Evolutionary conservation across 2,888 invertebrate genomes (phyloP).

Genomic region (Troglohyphantes excavatus): DNA sequence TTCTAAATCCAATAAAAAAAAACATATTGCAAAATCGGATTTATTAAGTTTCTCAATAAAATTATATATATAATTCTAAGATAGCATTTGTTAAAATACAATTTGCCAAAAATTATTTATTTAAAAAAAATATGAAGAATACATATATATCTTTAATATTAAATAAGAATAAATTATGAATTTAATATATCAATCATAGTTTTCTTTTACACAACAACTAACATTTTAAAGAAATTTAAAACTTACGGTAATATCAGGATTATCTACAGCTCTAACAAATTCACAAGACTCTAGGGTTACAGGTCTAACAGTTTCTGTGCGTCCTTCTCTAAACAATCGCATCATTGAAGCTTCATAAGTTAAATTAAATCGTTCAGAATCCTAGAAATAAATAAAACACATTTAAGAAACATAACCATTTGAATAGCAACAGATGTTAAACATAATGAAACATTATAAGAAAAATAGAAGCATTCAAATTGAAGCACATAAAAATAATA

Average conservation of each 20-base stretch:
- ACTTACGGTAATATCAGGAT: conserved; percentile 87
- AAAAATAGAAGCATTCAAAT: not conserved
- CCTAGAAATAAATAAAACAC: conserved; percentile 84
- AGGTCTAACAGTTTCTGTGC: conserved; percentile 98
- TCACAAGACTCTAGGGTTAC: conserved; percentile 95
- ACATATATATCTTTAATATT: not conserved
- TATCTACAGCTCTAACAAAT: conserved; percentile 96
- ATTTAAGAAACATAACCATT: not conserved
- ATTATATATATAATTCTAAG: no score
- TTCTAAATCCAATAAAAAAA: no score
- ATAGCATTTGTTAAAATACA: no score
- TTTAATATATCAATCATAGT: not conserved
- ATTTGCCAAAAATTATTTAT: no score
- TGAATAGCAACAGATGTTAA: not conserved
- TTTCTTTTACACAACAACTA: not conserved
- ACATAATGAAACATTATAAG: not conserved
- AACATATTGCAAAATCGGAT: no score
- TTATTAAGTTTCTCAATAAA: no score
- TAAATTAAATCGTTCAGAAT: conserved; percentile 94
- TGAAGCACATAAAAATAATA: conserved; percentile 37
- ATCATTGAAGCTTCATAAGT: conserved; percentile 99
- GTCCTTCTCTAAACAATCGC: conserved; percentile 95
- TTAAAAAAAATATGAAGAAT: no score
- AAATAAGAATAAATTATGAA: no score
- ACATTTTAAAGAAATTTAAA: not conserved